Percentiles rank a stretch among this genome's conserved stretches.
Conservation (phyloP, 64 coral and sea anemone species). For the Hydrozoanthus tunicans region DNA sequence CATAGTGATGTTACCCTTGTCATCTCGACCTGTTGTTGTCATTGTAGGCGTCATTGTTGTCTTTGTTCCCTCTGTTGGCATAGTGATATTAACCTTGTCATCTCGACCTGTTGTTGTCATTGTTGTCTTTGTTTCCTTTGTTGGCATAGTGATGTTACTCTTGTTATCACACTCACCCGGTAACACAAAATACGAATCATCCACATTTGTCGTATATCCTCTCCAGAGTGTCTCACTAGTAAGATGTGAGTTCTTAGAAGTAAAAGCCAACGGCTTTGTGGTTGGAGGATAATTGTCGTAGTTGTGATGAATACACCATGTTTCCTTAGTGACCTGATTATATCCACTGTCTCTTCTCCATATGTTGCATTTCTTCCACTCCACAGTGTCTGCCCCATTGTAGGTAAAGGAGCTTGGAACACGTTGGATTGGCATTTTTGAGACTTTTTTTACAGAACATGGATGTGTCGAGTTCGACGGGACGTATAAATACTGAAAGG, state of each 20-base stretch:
- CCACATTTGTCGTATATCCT: conserved; percentile 14
- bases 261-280: conserved; percentile 3
- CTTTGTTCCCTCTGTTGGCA: too few relatives aligned
- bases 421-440: conserved; percentile 13
- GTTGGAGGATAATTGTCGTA: conserved; percentile 5
- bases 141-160: too few relatives aligned
- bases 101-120: too few relatives aligned
- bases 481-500: background rate
- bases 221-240: conserved; percentile 37
- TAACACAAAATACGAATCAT: background rate
- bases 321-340: conserved; percentile 14
- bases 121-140: too few relatives aligned
- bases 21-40: background rate
- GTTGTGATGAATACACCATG: conserved; percentile 1
- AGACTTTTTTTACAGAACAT: background rate
- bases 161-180: background rate
- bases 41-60: background rate
- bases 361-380: background rate
- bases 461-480: conserved; percentile 25
- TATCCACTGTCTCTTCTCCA: conserved; percentile 30
- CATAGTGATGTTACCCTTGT: too few relatives aligned
- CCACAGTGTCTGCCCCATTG: conserved; percentile 25
- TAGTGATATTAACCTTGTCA: background rate
- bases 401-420: background rate
- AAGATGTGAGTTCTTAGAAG: background rate